Evolutionary conservation across 2,797 vertebrate genomes (phyloP).

Genomic region (Oreochromis mossambicus): DNA sequence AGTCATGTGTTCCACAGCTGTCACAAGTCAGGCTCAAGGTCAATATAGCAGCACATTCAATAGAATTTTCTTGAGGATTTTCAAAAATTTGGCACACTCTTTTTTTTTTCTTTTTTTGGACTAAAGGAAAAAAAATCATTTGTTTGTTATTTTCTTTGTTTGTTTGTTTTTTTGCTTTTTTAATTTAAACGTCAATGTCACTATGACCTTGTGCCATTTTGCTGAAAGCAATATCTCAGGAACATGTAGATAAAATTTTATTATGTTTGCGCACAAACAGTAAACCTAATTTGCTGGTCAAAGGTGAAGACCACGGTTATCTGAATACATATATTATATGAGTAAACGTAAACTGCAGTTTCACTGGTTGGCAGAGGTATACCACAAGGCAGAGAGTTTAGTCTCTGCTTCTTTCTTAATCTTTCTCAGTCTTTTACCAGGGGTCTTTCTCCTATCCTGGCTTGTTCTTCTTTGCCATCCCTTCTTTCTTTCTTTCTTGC

Average conservation of each 20-base stretch:
- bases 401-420: background rate
- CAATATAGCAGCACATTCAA: background rate
- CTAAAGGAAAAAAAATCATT: background rate
- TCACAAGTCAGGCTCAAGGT: background rate
- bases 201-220: background rate
- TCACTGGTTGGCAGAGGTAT: background rate
- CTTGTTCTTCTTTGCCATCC: slow-evolving; percentile 26
- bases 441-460: background rate
- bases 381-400: background rate
- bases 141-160: background rate
- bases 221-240: background rate
- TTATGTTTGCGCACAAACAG: background rate
- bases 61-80: background rate
- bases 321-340: background rate
- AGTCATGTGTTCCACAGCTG: background rate
- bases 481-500: slow-evolving; percentile 37
- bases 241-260: background rate
- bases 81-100: background rate
- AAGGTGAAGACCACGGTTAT: background rate
- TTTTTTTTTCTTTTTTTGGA: background rate
- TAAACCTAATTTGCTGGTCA: background rate
- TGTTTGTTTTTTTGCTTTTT: background rate
- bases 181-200: background rate
- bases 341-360: background rate
- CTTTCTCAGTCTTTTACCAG: background rate